Evolutionary conservation across 2,888 invertebrate genomes (phyloP).

Genomic region (Chloroclystis v-ata): DNA sequence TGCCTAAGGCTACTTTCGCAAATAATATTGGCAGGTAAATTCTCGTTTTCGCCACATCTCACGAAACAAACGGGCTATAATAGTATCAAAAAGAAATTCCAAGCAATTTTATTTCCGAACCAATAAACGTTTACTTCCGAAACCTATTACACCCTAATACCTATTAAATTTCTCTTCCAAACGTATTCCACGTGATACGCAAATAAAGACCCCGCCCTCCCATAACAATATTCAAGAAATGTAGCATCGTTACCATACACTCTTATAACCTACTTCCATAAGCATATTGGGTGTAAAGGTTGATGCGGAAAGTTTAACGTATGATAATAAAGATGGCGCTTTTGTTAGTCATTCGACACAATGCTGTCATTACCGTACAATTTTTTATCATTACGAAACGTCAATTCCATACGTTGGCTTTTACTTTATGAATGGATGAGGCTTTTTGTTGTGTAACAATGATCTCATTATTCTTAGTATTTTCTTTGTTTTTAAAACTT

Average conservation of each 20-base stretch:
- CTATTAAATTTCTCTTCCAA: no score
- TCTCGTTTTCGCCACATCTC: no score
- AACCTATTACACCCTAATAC: no score
- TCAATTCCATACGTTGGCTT: neutral
- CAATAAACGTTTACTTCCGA: no score
- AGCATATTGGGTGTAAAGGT: slow-evolving; percentile 8
- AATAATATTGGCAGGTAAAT: no score
- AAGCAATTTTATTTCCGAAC: no score
- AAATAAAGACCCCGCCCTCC: slow-evolving; percentile 2
- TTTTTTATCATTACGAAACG: neutral
- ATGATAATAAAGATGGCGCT: slow-evolving; percentile 4
- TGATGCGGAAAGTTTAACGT: slow-evolving; percentile 3
- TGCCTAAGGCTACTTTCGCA: no score
- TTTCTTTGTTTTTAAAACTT: no score
- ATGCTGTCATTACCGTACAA: slow-evolving; percentile 1
- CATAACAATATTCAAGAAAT: slow-evolving; percentile 25
- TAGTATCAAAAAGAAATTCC: no score
- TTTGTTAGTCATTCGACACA: neutral
- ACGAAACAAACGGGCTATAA: no score
- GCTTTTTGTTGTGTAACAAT: neutral
- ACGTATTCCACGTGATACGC: neutral
- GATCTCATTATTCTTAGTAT: no score
- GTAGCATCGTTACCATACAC: slow-evolving; percentile 20
- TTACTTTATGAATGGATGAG: neutral
- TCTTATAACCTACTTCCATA: slow-evolving; percentile 19